These are phyloP conservation scores for Drosophila recens DNA, from an alignment of 2,888 invertebrate genomes.

Conservation along the genomic window DNA sequence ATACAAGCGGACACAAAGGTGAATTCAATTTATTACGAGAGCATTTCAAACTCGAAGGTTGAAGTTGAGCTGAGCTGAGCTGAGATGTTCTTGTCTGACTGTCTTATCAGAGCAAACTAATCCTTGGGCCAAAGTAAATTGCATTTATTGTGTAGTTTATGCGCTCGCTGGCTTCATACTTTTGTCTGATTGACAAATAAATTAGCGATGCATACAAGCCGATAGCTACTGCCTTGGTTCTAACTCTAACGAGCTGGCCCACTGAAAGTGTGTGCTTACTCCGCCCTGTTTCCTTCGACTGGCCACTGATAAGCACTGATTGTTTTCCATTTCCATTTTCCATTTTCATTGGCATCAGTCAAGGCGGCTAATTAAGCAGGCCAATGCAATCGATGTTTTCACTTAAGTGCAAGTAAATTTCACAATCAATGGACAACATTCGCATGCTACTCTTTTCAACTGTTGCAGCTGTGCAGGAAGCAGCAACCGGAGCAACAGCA, in stretches of 20 bases:
- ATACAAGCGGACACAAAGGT: conserved; percentile 74
- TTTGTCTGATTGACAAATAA: conserved; percentile 79
- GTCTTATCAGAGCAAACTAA: conserved; percentile 65
- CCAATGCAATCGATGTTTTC: conserved; percentile 65
- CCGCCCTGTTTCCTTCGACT: not conserved
- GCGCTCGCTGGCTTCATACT: conserved; percentile 70
- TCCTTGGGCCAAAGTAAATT: conserved; percentile 71
- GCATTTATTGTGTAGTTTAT: conserved; percentile 81
- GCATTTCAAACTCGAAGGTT: conserved; percentile 70
- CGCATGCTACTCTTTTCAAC: conserved; percentile 14
- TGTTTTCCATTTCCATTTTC: conserved; percentile 67
- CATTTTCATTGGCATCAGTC: conserved; percentile 65
- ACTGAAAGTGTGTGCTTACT: conserved; percentile 71
- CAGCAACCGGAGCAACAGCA: conserved; percentile 39
- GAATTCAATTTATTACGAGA: conserved; percentile 79
- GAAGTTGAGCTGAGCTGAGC: conserved; percentile 61
- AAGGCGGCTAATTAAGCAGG: conserved; percentile 61
- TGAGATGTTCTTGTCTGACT: conserved; percentile 19
- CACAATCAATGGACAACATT: conserved; percentile 37
- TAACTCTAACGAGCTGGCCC: conserved; percentile 70
- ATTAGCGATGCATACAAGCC: conserved; percentile 77
- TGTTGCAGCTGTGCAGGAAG: conserved; percentile 47
- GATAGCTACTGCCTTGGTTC: conserved; percentile 52
- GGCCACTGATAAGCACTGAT: conserved; percentile 58
- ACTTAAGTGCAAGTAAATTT: conserved; percentile 79